A percentile compares a stretch with the other conserved stretches of the same genome.
Evolutionary conservation across 2,888 invertebrate genomes (phyloP).

Genomic region (Petrolisthes cinctipes): DNA sequence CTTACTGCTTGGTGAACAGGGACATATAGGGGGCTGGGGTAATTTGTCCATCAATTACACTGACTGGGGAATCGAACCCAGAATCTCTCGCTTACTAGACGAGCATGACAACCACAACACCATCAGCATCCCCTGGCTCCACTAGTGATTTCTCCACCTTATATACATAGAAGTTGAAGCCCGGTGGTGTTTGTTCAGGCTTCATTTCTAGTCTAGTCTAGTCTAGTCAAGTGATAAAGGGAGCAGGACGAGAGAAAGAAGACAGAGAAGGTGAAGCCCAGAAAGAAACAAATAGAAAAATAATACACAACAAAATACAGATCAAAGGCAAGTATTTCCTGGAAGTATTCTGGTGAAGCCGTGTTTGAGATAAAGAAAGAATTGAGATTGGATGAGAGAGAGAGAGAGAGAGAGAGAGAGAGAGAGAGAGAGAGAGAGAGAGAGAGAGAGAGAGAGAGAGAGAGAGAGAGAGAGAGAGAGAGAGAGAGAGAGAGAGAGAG

Average conservation of each 20-base stretch:
- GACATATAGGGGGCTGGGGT: no score
- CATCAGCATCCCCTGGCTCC: no score
- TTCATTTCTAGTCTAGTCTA: no score
- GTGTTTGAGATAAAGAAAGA: background rate
- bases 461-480: no score
- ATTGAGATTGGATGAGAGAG: background rate
- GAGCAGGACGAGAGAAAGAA: background rate
- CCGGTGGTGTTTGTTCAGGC: no score
- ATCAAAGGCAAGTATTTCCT: background rate
- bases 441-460: background rate
- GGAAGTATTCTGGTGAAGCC: background rate
- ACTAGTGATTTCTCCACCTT: no score
- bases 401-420: background rate
- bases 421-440: background rate
- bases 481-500: constrained; percentile 3
- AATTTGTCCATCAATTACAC: no score
- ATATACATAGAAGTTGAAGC: no score
- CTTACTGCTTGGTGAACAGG: no score
- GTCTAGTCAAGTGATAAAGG: background rate
- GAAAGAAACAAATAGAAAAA: background rate
- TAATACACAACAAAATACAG: background rate
- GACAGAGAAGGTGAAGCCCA: background rate
- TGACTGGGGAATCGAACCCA: no score
- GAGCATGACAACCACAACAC: no score
- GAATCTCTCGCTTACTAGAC: no score